Evolutionary conservation across 2,797 vertebrate genomes (phyloP).

Genomic region (Tenualosa ilisha): DNA sequence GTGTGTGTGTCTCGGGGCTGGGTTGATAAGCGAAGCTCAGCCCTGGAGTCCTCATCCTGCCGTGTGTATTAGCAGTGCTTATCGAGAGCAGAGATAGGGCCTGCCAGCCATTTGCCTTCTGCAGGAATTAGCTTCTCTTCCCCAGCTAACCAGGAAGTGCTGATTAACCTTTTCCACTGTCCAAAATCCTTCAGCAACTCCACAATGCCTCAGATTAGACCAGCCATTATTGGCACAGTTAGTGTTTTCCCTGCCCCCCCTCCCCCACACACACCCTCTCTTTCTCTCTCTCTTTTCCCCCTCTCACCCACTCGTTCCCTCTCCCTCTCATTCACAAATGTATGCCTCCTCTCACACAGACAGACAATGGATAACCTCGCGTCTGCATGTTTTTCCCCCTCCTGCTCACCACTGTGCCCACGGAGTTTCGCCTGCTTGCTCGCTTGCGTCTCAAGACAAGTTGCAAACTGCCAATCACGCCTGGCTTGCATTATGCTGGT

Average conservation of each 20-base stretch:
- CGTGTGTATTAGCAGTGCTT: slow-evolving; percentile 93
- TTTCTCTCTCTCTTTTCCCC: not conserved
- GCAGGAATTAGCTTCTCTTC: slow-evolving; percentile 92
- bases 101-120: slow-evolving; percentile 88
- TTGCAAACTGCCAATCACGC: slow-evolving; percentile 84
- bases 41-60: slow-evolving; percentile 90
- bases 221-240: slow-evolving; percentile 52
- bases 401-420: not conserved
- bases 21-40: slow-evolving; percentile 81
- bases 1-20: slow-evolving; percentile 82
- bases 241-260: not conserved
- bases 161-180: slow-evolving; percentile 85
- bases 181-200: slow-evolving; percentile 49
- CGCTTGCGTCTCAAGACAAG: slow-evolving; percentile 30
- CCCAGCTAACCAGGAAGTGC: slow-evolving; percentile 88
- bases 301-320: not conserved
- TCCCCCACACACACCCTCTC: not conserved
- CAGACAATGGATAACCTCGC: not conserved
- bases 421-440: not conserved
- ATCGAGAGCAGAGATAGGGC: slow-evolving; percentile 88
- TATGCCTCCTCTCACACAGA: slow-evolving; percentile 14
- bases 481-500: slow-evolving; percentile 80
- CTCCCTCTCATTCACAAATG: slow-evolving; percentile 22
- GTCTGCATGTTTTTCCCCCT: not conserved
- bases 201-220: slow-evolving; percentile 48